Evolutionary conservation across 2,888 invertebrate genomes (phyloP).

Genomic region (Latheticus oryzae): DNA sequence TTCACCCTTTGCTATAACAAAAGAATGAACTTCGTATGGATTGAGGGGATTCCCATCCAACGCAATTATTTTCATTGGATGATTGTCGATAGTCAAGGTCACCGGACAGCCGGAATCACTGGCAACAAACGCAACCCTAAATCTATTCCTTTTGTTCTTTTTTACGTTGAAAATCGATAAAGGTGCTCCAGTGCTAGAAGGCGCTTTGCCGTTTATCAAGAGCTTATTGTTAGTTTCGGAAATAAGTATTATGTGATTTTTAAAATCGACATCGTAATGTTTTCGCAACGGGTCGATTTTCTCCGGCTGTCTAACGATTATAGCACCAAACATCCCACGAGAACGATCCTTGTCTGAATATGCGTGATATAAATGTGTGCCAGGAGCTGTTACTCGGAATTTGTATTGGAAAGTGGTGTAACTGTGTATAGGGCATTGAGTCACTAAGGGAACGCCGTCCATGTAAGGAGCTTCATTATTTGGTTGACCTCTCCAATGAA

Average conservation of each 20-base stretch:
- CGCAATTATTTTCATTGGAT: conserved; percentile 73
- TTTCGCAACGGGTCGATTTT: conserved; percentile 71
- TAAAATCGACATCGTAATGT: conserved; percentile 78
- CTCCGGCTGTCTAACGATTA: conserved; percentile 76
- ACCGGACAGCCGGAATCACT: conserved; percentile 77
- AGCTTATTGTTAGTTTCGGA: conserved; percentile 76
- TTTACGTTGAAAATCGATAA: conserved; percentile 68
- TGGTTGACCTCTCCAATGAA: conserved; percentile 87
- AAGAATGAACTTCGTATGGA: conserved; percentile 69
- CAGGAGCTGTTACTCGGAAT: conserved; percentile 75
- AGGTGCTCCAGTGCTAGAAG: conserved; percentile 58
- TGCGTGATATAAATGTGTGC: conserved; percentile 81
- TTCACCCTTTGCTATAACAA: conserved; percentile 77
- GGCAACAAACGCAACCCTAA: conserved; percentile 75
- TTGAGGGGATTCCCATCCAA: conserved; percentile 77
- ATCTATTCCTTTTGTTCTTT: conserved; percentile 73
- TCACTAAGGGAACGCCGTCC: conserved; percentile 83
- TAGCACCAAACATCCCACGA: conserved; percentile 77
- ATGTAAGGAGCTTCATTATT: conserved; percentile 76
- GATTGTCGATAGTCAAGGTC: conserved; percentile 74
- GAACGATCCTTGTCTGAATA: conserved; percentile 77
- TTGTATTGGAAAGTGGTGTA: conserved; percentile 78
- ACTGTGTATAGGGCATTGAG: conserved; percentile 79
- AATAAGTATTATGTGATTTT: conserved; percentile 76
- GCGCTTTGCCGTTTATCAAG: conserved; percentile 74